Evolutionary conservation across 2,888 invertebrate species (phyloP), one percentile per base, ranked within the genome.

Genomic region (Mythimna ferrago): DNA sequence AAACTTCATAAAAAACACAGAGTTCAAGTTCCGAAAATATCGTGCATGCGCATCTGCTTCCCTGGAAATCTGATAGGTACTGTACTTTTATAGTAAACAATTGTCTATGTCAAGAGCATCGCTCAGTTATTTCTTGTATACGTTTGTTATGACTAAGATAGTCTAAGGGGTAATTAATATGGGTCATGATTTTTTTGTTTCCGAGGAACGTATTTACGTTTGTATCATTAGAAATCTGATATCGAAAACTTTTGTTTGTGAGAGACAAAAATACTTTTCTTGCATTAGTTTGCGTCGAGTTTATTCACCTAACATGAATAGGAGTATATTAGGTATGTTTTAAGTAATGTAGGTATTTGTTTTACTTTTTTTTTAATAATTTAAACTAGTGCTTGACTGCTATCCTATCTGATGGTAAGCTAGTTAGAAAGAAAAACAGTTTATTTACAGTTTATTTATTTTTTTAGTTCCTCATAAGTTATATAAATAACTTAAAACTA

Each of bases 1-100:
- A 44, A 44, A 44, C 11, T 44, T 48, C 14, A 16, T 48, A 48
- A 19, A n/a, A 53, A 53, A 53, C 9, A 53, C n/a, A 53, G 51
- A 53, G 19, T 53, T 60, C 21, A 66, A 64, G 14, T 21, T 63
- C 11, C 9, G 16, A 6, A 32, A 21, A 66, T 78, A 51, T 69
- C 83, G 81, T 82, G 83, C 26, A 76, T 14, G 10, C 0, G 54
- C 44, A 54, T n/a, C n/a, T n/a, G 48, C 0, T n/a, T 60, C 54
- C 54, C 32, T 9, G 7, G 77, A 69, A 68, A 61, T 32, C 21
- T 32, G 10, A 54, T 74, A 48, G 32, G 26, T 56, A 53, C 51
- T 68, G 73, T 38, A 74, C 14, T 68, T 38, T 48, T 10, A 53
- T 38, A 60, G n/a, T 32, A 76, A 74, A n/a, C 44, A 6, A 14